Evolutionary conservation across 1,140 invertebrate genomes (phyloP).

Genomic region (Leucophenga varia): DNA sequence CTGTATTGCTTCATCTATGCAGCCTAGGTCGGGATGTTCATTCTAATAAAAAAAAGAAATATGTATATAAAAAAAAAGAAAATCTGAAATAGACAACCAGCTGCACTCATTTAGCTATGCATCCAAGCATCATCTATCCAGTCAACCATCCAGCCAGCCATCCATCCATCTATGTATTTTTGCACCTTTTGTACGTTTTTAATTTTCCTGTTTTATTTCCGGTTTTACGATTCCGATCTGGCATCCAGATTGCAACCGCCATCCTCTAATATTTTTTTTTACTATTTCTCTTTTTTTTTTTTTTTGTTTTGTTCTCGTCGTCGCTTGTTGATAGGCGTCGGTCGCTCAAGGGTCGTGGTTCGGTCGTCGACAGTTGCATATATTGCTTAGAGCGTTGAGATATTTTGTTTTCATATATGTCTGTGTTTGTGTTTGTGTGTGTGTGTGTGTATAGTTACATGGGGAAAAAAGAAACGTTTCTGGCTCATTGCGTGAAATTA

Average conservation of each 20-base stretch:
- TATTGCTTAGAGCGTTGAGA: constrained; percentile 8
- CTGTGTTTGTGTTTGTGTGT: too few species aligned
- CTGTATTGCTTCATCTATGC: neutral
- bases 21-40: too few species aligned
- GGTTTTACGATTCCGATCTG: constrained; percentile 55
- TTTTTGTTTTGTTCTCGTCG: neutral
- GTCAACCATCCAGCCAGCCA: too few species aligned
- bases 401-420: neutral
- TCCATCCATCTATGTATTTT: constrained; percentile 24
- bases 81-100: too few species aligned
- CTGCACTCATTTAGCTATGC: constrained; percentile 11
- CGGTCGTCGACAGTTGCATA: constrained; percentile 4
- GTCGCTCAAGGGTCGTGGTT: neutral
- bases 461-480: too few species aligned
- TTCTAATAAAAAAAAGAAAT: too few species aligned
- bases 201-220: constrained; percentile 57
- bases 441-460: too few species aligned
- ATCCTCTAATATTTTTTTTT: neutral
- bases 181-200: constrained; percentile 57
- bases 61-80: too few species aligned
- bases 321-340: neutral
- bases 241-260: constrained; percentile 41
- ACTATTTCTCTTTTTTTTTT: constrained; percentile 3
- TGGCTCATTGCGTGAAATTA: too few species aligned
- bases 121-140: too few species aligned